Percentiles rank a stretch among this genome's conserved stretches.
phyloP scores from a whole-genome alignment of 2,113 vertebrate genomes.

The Python bivittatus region DNA sequence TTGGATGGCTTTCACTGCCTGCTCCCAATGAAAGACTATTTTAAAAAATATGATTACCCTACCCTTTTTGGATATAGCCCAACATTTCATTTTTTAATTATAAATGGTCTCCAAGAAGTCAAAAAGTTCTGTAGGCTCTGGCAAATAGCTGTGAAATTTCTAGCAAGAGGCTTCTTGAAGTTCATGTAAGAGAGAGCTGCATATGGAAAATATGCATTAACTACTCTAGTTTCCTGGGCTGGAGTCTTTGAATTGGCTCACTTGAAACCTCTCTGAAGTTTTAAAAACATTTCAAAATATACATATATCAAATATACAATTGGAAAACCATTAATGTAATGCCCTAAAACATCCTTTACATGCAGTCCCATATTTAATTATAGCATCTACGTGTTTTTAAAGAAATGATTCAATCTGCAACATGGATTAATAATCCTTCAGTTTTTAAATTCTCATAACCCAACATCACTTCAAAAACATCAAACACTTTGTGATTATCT shows the following conservation, averaged over 20 bases:
- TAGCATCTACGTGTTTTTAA: conserved; percentile 9
- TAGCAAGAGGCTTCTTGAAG: neutral
- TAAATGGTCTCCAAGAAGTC: neutral
- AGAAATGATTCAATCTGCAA: neutral
- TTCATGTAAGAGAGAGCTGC: neutral
- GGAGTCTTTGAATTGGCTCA: conserved; percentile 8
- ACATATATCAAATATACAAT: conserved; percentile 5
- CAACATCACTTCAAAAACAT: conserved; percentile 37
- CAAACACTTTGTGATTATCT: conserved; percentile 34
- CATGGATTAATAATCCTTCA: conserved; percentile 18
- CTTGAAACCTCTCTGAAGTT: neutral
- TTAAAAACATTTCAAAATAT: conserved; percentile 21
- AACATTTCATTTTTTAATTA: neutral
- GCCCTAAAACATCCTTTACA: neutral
- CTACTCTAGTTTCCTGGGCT: neutral
- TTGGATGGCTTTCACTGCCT: neutral
- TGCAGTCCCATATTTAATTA: neutral
- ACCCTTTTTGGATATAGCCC: neutral
- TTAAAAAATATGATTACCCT: neutral
- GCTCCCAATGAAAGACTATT: neutral
- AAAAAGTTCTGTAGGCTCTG: neutral
- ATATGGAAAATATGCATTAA: neutral
- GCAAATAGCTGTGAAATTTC: neutral
- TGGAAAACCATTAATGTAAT: neutral
- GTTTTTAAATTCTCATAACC: conserved; percentile 42